phyloP scores from a whole-genome alignment of 2,113 vertebrate species.

The Phaethon lepturus region DNA sequence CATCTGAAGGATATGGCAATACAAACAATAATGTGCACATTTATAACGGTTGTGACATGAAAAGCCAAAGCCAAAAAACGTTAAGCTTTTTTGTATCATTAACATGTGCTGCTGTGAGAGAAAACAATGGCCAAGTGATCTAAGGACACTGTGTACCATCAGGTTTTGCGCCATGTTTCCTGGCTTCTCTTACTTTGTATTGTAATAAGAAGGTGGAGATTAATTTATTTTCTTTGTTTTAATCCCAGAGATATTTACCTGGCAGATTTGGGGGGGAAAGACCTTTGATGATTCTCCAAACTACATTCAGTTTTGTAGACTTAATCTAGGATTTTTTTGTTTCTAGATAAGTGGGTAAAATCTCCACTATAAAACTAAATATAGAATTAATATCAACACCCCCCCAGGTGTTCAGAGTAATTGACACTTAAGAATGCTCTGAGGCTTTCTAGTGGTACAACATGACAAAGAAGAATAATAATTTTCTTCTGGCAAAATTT shows the following conservation, averaged over 20 bases:
- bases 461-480: background rate
- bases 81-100: constrained; percentile 57
- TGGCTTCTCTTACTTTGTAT: constrained; percentile 62
- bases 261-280: constrained; percentile 2
- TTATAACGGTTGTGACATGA: constrained; percentile 54
- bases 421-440: background rate
- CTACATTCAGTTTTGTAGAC: background rate
- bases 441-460: background rate
- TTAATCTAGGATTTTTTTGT: background rate
- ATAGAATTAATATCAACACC: background rate
- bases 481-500: background rate
- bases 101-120: constrained; percentile 34
- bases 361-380: background rate
- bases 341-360: background rate
- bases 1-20: constrained; percentile 48
- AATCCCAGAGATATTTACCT: constrained; percentile 44
- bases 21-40: constrained; percentile 52
- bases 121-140: constrained; percentile 57
- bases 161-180: constrained; percentile 52
- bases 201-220: constrained; percentile 44
- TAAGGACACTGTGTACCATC: constrained; percentile 68
- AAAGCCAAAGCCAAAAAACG: constrained; percentile 49
- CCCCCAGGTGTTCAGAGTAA: background rate
- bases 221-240: constrained; percentile 56
- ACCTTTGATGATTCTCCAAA: constrained; percentile 8